A percentile compares a stretch with the other conserved stretches of the same genome.
These are phyloP conservation scores for Brachypterus glaber DNA, from an alignment of 2,888 invertebrate genomes.

Conservation along the genomic window DNA sequence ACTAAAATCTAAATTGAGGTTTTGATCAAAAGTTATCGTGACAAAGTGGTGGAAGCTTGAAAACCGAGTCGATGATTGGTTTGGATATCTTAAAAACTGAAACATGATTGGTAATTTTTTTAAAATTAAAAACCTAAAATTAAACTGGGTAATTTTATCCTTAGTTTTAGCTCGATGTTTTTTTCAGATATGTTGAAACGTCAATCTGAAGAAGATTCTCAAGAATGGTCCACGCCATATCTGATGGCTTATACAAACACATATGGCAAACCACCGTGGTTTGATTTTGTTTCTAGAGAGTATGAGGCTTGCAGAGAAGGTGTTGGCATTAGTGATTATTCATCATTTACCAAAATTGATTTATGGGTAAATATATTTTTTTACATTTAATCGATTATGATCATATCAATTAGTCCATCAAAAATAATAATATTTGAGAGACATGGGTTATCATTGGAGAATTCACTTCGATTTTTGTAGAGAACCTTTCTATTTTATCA, in stretches of 20 bases:
- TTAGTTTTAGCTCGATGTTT: neutral
- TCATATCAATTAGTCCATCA: too few relatives aligned
- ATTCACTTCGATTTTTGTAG: too few relatives aligned
- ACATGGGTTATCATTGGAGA: too few relatives aligned
- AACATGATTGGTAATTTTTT: conserved; percentile 32
- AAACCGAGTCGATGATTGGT: conserved; percentile 5
- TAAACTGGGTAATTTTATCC: too few relatives aligned
- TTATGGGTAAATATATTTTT: conserved; percentile 60
- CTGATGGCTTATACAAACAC: conserved; percentile 72
- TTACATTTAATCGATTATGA: too few relatives aligned
- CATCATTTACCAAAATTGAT: conserved; percentile 94
- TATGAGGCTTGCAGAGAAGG: conserved; percentile 90
- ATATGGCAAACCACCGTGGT: conserved; percentile 90
- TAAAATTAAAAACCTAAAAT: too few relatives aligned
- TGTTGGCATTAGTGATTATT: conserved; percentile 91
- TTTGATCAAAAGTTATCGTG: too few relatives aligned
- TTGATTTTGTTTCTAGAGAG: conserved; percentile 76
- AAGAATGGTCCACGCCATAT: conserved; percentile 47
- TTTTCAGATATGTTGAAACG: neutral
- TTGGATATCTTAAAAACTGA: too few relatives aligned
- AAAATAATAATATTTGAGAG: too few relatives aligned
- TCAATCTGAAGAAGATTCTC: conserved; percentile 21
- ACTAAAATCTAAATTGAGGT: too few relatives aligned
- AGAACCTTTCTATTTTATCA: too few relatives aligned
- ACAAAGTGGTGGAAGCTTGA: too few relatives aligned